A percentile compares a stretch with the other conserved stretches of the same genome.
Conservation (phyloP, 2,888 invertebrate species). For the Helobdella robusta region DNA sequence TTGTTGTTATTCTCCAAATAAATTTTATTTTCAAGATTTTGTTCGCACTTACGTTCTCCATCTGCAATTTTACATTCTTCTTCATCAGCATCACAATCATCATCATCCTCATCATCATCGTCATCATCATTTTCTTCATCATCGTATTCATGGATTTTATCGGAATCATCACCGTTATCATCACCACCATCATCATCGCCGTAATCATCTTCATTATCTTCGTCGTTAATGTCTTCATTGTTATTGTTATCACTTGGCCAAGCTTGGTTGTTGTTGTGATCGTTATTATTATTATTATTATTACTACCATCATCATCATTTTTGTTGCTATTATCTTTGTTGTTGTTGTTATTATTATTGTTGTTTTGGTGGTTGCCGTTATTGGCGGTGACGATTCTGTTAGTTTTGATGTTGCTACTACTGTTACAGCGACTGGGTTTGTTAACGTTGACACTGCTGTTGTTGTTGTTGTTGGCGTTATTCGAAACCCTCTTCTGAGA, state of each 20-base stretch:
- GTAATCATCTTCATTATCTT: background rate
- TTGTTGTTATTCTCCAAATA: too few relatives aligned
- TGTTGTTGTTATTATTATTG: too few relatives aligned
- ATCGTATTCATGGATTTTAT: background rate
- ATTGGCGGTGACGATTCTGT: constrained; percentile 4
- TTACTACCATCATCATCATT: background rate
- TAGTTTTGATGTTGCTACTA: background rate
- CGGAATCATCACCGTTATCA: background rate
- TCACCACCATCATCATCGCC: background rate
- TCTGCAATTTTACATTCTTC: too few relatives aligned
- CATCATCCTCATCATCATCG: too few relatives aligned
- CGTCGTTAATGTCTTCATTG: background rate
- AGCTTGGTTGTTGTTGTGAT: background rate
- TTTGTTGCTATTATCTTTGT: too few relatives aligned
- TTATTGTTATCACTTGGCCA: background rate
- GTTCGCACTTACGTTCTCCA: too few relatives aligned
- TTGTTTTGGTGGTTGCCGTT: background rate
- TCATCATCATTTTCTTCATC: too few relatives aligned
- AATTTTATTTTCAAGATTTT: too few relatives aligned
- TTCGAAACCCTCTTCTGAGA: too few relatives aligned
- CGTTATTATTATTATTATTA: background rate
- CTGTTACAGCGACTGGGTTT: too few relatives aligned
- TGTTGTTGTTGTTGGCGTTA: background rate
- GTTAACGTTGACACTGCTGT: background rate
- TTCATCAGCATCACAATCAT: too few relatives aligned